These are phyloP conservation scores for Scarus forsteni DNA, from an alignment of 2,797 vertebrate genomes.

Conservation along the genomic window DNA sequence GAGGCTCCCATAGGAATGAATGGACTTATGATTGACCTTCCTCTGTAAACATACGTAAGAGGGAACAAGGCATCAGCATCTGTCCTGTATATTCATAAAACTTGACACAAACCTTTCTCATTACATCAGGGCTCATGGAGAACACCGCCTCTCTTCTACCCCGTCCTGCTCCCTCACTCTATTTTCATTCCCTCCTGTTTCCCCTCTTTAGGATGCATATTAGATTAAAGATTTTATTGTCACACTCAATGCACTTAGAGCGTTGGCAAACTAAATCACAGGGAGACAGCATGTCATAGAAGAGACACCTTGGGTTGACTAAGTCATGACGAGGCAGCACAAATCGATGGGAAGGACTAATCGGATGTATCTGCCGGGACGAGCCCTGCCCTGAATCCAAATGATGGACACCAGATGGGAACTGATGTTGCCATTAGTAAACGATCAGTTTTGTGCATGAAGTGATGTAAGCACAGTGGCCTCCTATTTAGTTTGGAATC, in stretches of 20 bases:
- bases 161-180: constrained; percentile 25
- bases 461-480: constrained; percentile 72
- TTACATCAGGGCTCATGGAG: constrained; percentile 64
- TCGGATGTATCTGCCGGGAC: constrained; percentile 84
- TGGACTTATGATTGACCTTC: no score
- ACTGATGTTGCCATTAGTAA: constrained; percentile 79
- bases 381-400: constrained; percentile 79
- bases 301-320: constrained; percentile 83
- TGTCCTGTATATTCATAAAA: constrained; percentile 47
- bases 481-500: constrained; percentile 63
- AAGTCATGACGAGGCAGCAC: constrained; percentile 80
- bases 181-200: constrained; percentile 61
- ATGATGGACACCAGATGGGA: constrained; percentile 80
- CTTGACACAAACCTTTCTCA: constrained; percentile 63
- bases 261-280: constrained; percentile 81
- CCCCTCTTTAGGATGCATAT: constrained; percentile 78
- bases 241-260: constrained; percentile 81
- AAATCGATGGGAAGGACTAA: constrained; percentile 84
- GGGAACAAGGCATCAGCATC: background rate
- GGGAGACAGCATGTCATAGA: constrained; percentile 78
- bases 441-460: constrained; percentile 64
- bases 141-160: constrained; percentile 48
- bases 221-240: constrained; percentile 85
- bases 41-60: no score
- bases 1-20: no score